Evolutionary conservation across 2,888 invertebrate species (phyloP).

Genomic region (Callinectes sapidus): DNA sequence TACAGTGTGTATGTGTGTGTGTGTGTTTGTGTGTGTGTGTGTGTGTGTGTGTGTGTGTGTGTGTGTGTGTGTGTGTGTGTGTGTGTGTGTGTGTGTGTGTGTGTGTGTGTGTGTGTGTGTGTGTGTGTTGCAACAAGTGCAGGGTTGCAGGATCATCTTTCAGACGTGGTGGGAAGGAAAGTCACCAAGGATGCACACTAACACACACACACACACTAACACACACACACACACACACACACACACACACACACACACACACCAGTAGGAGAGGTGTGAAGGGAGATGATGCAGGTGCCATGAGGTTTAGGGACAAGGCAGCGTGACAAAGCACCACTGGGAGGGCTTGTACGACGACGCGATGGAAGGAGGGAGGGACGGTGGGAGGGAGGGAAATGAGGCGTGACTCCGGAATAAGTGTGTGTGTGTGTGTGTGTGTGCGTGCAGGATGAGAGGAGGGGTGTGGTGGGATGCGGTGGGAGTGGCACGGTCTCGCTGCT

Average conservation of each 20-base stretch:
- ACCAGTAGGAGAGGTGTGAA: background rate
- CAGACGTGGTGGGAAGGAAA: slow-evolving; percentile 20
- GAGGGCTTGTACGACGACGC: background rate
- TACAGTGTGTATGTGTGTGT: background rate
- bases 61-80: slow-evolving; percentile 25
- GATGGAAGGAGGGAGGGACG: background rate
- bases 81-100: slow-evolving; percentile 25
- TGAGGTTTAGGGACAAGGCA: background rate
- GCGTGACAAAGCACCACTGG: background rate
- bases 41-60: background rate
- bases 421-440: background rate
- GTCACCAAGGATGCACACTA: background rate
- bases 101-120: slow-evolving; percentile 28
- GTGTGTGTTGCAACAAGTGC: slow-evolving; percentile 21
- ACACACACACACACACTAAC: slow-evolving; percentile 23
- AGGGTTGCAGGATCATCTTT: slow-evolving; percentile 3
- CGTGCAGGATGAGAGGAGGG: background rate
- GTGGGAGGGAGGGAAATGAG: background rate
- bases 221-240: background rate
- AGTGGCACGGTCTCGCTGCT: background rate
- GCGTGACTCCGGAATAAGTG: background rate
- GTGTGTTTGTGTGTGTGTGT: background rate
- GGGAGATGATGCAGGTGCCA: background rate
- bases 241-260: slow-evolving; percentile 39
- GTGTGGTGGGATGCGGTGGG: background rate